Evolutionary conservation across 2,888 invertebrate genomes (phyloP).

Genomic region (Caenorhabditis panamensis): DNA sequence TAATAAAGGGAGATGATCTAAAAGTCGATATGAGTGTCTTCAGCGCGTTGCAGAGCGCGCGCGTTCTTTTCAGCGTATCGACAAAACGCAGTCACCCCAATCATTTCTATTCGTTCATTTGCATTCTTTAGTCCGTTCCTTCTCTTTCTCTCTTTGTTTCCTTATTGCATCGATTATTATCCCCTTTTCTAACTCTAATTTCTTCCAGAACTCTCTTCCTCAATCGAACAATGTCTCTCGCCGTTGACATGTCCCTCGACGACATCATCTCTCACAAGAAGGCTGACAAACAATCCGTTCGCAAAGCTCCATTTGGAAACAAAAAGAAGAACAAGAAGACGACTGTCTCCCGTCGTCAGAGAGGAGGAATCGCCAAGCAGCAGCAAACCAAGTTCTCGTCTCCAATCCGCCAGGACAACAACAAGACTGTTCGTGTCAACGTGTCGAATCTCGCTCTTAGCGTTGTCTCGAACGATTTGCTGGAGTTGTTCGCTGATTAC

Average conservation of each 20-base stretch:
- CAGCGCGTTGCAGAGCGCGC: too few relatives aligned
- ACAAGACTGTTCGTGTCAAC: not conserved
- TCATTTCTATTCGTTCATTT: too few relatives aligned
- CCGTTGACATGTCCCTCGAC: not conserved
- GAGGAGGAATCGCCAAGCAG: not conserved
- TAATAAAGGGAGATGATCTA: too few relatives aligned
- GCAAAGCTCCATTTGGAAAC: not conserved
- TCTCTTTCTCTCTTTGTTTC: too few relatives aligned
- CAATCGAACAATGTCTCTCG: not conserved
- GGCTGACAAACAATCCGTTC: not conserved
- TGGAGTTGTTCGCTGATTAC: not conserved
- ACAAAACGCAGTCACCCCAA: too few relatives aligned
- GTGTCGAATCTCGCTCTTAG: not conserved
- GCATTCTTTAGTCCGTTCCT: too few relatives aligned
- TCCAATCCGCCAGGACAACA: not conserved
- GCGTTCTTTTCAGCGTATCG: too few relatives aligned
- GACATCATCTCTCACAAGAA: not conserved
- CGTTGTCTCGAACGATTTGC: not conserved
- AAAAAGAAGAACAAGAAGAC: too few relatives aligned
- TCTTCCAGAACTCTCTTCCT: not conserved
- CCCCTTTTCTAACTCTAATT: not conserved
- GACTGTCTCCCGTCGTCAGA: not conserved
- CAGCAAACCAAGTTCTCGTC: not conserved
- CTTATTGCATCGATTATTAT: too few relatives aligned
- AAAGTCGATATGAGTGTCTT: too few relatives aligned